Evolutionary conservation across 2,797 vertebrate species (phyloP).

Genomic region (Cyprinodon diabolis): DNA sequence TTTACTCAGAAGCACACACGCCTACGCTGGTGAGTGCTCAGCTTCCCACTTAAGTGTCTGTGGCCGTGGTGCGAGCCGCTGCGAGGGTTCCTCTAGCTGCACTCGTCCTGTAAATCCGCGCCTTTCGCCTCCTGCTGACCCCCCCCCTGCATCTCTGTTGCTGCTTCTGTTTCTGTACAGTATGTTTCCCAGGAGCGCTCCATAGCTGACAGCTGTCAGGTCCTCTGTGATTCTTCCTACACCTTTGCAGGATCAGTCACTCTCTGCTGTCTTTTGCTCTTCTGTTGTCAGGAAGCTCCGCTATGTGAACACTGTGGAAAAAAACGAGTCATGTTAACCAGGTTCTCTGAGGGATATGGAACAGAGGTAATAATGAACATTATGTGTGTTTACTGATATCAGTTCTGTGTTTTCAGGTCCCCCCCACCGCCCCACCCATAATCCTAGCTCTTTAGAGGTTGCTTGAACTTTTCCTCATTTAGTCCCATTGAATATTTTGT

Average conservation of each 20-base stretch:
- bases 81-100: slow-evolving; percentile 31
- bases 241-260: not conserved
- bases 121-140: slow-evolving; percentile 18
- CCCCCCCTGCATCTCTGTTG: not conserved
- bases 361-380: slow-evolving; percentile 75
- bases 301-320: slow-evolving; percentile 77
- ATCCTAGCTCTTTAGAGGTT: not conserved
- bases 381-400: slow-evolving; percentile 3
- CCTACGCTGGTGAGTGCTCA: slow-evolving; percentile 67
- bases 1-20: slow-evolving; percentile 69
- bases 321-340: slow-evolving; percentile 68
- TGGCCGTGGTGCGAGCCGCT: slow-evolving; percentile 21
- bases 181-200: not conserved
- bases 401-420: slow-evolving; percentile 1
- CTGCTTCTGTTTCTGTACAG: not conserved
- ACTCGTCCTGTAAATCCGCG: slow-evolving; percentile 29
- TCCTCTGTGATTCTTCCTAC: not conserved
- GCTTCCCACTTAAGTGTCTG: slow-evolving; percentile 47
- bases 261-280: slow-evolving; percentile 1
- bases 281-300: slow-evolving; percentile 54
- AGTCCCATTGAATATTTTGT: not conserved
- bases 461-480: not conserved
- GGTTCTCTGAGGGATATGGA: slow-evolving; percentile 83
- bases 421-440: too few species aligned
- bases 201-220: not conserved